Evolutionary conservation across 2,888 invertebrate genomes (phyloP), one percentile per base, ranked within the genome.

Genomic region (Mycalesis mineus): DNA sequence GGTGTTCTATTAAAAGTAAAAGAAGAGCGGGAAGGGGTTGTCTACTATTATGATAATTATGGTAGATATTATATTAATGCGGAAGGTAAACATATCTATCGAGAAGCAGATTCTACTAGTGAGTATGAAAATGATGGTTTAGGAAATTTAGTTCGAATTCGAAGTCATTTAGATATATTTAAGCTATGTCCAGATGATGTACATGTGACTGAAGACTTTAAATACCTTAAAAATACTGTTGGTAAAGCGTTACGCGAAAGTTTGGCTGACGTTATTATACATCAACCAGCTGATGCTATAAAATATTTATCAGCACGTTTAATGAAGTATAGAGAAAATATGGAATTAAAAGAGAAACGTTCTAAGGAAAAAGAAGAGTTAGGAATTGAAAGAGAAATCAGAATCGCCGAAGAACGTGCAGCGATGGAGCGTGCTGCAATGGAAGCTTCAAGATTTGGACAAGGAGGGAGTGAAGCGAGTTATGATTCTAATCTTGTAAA

Each of bases 111-210:
- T 68, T 57, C 79, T 41, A 48, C 67, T 1, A 89, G 87, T 73
- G 89, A 89, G 67, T 90, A 87, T 63, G 88, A 90, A 74, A 82
- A 81, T 62, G 90, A 90, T 72, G 89, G 83, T 0, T 74, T 89
- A 58, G 90, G 90, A 42, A 90, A 89, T 65, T 70, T 90, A n/a
- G 87, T 90, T 1, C 82, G 88, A 50, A 80, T 85, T 64, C 80
- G 82, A 39, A 87, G 82, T 60, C 77, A 80, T 39, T 61, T 74
- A 50, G 84, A 85, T 64, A 66, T 82, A 56, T 82, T 86, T 65
- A 73, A 83, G 40, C 70, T 74, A 11, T 89, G 89, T 62, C 82
- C 86, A 7, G 80, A 72, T 39, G 84, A 88, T 62, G 77, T 74
- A n/a, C 70, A 82, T 60, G 82, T 88, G 0, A 82, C 84, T 22